A percentile compares a stretch with the other conserved stretches of the same genome.
Conservation (phyloP, 2,797 vertebrate species). For the Betta splendens region DNA sequence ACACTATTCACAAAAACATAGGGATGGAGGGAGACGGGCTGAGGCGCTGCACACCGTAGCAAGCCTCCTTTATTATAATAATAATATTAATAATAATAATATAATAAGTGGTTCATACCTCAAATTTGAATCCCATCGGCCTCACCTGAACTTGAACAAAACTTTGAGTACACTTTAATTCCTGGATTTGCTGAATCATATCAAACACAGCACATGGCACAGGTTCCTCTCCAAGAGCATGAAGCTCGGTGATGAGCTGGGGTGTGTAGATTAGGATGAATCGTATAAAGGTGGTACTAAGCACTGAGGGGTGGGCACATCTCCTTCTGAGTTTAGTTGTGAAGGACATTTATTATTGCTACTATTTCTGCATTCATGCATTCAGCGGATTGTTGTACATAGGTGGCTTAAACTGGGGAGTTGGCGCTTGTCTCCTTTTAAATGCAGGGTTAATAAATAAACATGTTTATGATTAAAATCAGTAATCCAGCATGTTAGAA, state of each 20-base stretch:
- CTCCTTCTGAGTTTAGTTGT: conserved; percentile 23
- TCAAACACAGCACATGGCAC: conserved; percentile 19
- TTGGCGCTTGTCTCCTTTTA: conserved; percentile 47
- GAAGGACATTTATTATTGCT: conserved; percentile 30
- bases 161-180: conserved; percentile 42
- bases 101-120: conserved; percentile 31
- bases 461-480: conserved; percentile 28
- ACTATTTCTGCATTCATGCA: conserved; percentile 36
- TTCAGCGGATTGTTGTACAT: conserved; percentile 60
- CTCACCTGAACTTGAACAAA: conserved; percentile 35
- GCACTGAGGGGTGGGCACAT: conserved; percentile 29
- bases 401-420: conserved; percentile 44
- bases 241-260: conserved; percentile 7
- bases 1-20: conserved; percentile 64
- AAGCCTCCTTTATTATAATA: conserved; percentile 24
- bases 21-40: conserved; percentile 18
- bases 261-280: conserved; percentile 16
- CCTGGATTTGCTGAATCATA: conserved; percentile 41
- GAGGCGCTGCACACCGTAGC: conserved; percentile 29
- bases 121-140: conserved; percentile 37
- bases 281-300: conserved; percentile 28
- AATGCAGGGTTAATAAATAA: conserved; percentile 32
- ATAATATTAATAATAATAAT: too few relatives aligned
- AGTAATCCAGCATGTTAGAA: conserved; percentile 35
- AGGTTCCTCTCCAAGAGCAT: conserved; percentile 46